Base-by-base conservation (phyloP, 2,888 invertebrate species). In the Argyresthia albistria region DNA sequence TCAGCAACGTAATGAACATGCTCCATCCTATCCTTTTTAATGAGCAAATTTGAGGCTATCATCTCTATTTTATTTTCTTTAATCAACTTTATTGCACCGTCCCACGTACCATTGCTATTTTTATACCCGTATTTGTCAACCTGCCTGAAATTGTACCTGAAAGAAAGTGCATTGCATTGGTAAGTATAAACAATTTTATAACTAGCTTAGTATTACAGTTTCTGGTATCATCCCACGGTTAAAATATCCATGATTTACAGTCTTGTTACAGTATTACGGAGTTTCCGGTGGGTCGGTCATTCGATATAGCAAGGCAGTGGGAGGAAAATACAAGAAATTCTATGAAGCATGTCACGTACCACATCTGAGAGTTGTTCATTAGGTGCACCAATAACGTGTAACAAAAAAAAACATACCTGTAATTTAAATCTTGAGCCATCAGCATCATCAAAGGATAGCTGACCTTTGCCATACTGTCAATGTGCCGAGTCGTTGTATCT, bases 381-480 rank as follows among this genome's bases (percentile, higher is more conserved):
- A n/a, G n/a, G n/a, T n/a, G n/a, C n/a, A n/a, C n/a, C n/a, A n/a
- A n/a, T n/a, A n/a, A n/a, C n/a, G n/a, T n/a, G n/a, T n/a, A n/a
- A n/a, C n/a, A n/a, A n/a, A n/a, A n/a, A n/a, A 25, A 25, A 4
- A 25, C 25, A 25, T 25, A 25, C 81, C 64, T 73, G 55, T 86
- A 79, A 55, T 88, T 83, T 25, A 88, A 59, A 43, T 76, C 73
- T 43, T 75, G 67, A 35, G 71, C 67, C 56, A 87, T 57, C 36
- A 75, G 67, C 11, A 65, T 51, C 15, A 69, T 66, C 1, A 84
- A 53, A 0, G 77, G 75, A 61, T 77, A 76, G 56, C 79, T 77
- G 1, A 76, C 75, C 54, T 81, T 80, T 0, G 83, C 72, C 54
- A 80, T 82, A 7, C 76, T 75, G 53, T 87, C 86, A 46, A 83